Base-by-base conservation (phyloP, 2,113 vertebrate genomes). In the Muntiacus muntjak region DNA sequence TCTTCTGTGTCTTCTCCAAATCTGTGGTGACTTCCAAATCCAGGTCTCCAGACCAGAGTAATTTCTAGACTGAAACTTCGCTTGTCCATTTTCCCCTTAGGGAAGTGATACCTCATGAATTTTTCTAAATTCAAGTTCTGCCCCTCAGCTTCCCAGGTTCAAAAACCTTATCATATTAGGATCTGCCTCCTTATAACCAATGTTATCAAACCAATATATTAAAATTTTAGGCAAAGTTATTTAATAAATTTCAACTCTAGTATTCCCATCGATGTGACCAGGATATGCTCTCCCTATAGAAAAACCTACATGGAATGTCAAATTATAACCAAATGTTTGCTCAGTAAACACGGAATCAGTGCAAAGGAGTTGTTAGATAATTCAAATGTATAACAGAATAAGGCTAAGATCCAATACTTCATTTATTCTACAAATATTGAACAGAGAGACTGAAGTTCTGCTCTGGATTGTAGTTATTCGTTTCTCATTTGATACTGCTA, bases 301-400 rank as follows among this genome's bases (percentile, higher is more conserved):
- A 71, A 92, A 89, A 60, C 6, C 30, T 28, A 76, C 1, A 25
- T 1, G 6, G 28, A 14, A 90, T 90, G 6, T 83, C 12, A 90
- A 93, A 93, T 92, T 92, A 33, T 50, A 76, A 76, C 4, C 9
- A 93, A 93, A 95, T 95, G 26, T 45, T 95, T 93, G 45, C 60
- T 71, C 15, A 50, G 12, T 76, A 87, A 57, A 30, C 23, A 16
- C 64, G 45, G 28, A 89, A 85, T 86, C 67, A 74, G 26, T 50
- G 21, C 7, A 76, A 36, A 58, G 52, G 3, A 85, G 19, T 40
- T 95, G 28, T 45, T 81, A 84, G 28, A n/a, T 50, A 43, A 54
- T 60, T 33, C 9, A 87, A 64, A 88, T 82, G 26, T 71, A 6
- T 43, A 33, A 76, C 10, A 82, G 6, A 93, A 86, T 93, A 50